Percentiles rank a stretch among this genome's conserved stretches.
phyloP scores from a whole-genome alignment of 2,888 invertebrate species.

The Drosophila tripunctata region DNA sequence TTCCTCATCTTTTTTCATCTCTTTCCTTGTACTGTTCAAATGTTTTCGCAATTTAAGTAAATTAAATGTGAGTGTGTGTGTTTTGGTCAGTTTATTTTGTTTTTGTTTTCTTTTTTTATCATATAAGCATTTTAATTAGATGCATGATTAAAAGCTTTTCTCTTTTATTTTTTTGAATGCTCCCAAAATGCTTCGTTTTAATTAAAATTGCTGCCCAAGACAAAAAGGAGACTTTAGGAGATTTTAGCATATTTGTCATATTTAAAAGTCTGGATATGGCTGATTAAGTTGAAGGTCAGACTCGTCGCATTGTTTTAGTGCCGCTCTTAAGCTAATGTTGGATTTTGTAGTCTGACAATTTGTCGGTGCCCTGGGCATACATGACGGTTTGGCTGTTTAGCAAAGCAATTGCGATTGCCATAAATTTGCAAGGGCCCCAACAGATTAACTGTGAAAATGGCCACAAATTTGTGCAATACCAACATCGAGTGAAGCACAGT shows the following conservation, averaged over 20 bases:
- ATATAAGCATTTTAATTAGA: conserved; percentile 66
- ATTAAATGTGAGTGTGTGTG: conserved; percentile 45
- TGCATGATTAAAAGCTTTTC: conserved; percentile 31
- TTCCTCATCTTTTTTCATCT: conserved; percentile 9
- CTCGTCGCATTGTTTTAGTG: not conserved
- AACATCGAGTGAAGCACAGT: conserved; percentile 3
- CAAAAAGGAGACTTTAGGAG: conserved; percentile 8
- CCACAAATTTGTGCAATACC: conserved; percentile 18
- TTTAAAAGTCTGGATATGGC: not conserved
- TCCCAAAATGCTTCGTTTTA: conserved; percentile 46
- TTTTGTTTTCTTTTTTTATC: conserved; percentile 39
- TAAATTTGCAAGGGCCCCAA: conserved; percentile 68
- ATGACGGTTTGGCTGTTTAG: not conserved
- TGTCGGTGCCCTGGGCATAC: conserved; percentile 5
- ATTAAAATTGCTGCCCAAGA: conserved; percentile 56
- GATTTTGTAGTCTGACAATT: conserved; percentile 1
- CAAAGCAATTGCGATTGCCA: conserved; percentile 53
- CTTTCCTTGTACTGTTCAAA: conserved; percentile 22
- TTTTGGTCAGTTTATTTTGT: conserved; percentile 30
- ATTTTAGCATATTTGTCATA: not conserved
- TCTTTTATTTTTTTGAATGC: conserved; percentile 31
- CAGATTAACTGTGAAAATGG: conserved; percentile 62
- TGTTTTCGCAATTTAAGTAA: conserved; percentile 54
- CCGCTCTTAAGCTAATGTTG: not conserved
- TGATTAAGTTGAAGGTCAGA: conserved; percentile 2